Evolutionary conservation across 2,113 vertebrate species (phyloP).

Genomic region (Nothobranchius kuhntae): DNA sequence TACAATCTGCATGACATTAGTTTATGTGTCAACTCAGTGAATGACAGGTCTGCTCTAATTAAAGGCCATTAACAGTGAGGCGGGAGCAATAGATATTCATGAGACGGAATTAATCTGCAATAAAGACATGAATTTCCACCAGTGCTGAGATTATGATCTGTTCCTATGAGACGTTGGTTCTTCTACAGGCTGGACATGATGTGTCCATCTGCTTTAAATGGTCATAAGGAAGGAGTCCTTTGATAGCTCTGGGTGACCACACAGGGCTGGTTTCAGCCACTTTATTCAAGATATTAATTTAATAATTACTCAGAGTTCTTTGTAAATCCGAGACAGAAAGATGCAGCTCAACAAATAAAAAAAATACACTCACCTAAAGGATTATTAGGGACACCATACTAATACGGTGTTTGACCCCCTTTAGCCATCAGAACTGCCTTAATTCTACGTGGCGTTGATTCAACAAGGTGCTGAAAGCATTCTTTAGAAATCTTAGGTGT

Average conservation of each 20-base stretch:
- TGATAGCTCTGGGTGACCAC: conserved; percentile 42
- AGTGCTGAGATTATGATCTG: conserved; percentile 34
- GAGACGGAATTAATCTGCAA: conserved; percentile 74
- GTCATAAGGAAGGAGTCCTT: conserved; percentile 47
- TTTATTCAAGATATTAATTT: conserved; percentile 6
- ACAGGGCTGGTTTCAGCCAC: conserved; percentile 35
- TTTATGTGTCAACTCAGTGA: conserved; percentile 57
- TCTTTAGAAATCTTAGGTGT: too few species aligned
- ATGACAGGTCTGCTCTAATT: conserved; percentile 68
- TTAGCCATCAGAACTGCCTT: too few species aligned
- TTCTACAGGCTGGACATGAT: conserved; percentile 27
- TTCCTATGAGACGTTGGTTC: conserved; percentile 20
- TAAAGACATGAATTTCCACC: conserved; percentile 65
- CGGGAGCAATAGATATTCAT: conserved; percentile 73
- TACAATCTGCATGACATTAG: conserved; percentile 54
- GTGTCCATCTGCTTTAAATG: conserved; percentile 50
- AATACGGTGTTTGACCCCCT: too few species aligned
- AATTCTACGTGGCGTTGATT: too few species aligned
- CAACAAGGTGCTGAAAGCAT: too few species aligned
- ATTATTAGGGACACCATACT: too few species aligned
- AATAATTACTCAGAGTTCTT: background rate
- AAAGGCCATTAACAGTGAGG: conserved; percentile 55
- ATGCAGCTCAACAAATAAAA: background rate
- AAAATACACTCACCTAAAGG: too few species aligned
- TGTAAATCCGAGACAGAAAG: conserved; percentile 11